These are phyloP conservation scores for Timema cristinae DNA, from an alignment of 2,888 invertebrate species.

Conservation along the genomic window DNA sequence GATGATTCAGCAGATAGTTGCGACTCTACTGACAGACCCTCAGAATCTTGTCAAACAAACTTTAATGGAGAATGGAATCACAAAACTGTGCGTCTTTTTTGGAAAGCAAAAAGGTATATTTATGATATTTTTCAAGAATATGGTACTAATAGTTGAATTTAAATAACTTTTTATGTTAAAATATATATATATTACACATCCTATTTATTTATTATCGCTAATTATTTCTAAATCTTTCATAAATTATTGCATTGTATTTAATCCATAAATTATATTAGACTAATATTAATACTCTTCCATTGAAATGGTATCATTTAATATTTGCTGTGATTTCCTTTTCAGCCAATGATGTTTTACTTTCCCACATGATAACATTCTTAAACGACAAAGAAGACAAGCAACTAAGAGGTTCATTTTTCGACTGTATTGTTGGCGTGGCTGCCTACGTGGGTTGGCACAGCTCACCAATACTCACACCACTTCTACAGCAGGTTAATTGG, in stretches of 20 bases:
- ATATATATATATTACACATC: not conserved
- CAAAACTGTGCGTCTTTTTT: constrained; percentile 89
- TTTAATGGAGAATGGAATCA: constrained; percentile 84
- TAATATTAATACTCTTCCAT: too few species aligned
- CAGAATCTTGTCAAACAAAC: constrained; percentile 90
- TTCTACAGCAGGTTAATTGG: constrained; percentile 71
- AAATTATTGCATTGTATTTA: too few species aligned
- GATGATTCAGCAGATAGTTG: constrained; percentile 69
- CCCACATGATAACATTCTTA: constrained; percentile 96
- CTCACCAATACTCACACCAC: constrained; percentile 83
- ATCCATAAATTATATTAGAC: too few species aligned
- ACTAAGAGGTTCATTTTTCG: constrained; percentile 90
- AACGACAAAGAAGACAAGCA: constrained; percentile 96
- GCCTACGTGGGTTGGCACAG: constrained; percentile 94
- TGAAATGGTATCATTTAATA: too few species aligned
- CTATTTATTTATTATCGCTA: not conserved
- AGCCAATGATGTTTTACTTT: constrained; percentile 93
- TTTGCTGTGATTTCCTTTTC: constrained; percentile 34
- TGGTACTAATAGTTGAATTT: not conserved
- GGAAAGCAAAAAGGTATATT: constrained; percentile 82
- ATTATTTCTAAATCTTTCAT: too few species aligned
- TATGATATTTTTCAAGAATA: not conserved
- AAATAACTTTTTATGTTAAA: too few species aligned
- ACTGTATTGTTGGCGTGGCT: constrained; percentile 90
- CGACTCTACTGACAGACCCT: constrained; percentile 80